These are phyloP conservation scores for Hartigia nigra DNA, from an alignment of 2,888 invertebrate species.

Conservation along the genomic window DNA sequence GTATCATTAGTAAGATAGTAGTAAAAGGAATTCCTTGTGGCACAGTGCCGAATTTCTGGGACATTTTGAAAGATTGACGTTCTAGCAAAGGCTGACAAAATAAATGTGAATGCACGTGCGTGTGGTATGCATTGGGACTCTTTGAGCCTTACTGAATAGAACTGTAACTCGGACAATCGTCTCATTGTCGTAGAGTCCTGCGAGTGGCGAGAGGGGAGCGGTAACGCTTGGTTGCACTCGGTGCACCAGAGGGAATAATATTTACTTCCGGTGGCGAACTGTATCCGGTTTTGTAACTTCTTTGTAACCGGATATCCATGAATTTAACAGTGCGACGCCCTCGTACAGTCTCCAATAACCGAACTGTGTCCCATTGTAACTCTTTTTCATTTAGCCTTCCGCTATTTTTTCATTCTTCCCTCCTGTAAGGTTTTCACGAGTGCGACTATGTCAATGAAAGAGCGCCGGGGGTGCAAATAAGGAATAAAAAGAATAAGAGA, in stretches of 20 bases:
- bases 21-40: not conserved
- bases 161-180: conserved; percentile 41
- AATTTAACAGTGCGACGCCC: conserved; percentile 1
- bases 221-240: not conserved
- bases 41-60: not conserved
- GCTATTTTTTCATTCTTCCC: conserved; percentile 3
- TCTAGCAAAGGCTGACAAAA: not conserved
- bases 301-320: conserved; percentile 37
- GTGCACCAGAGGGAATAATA: conserved; percentile 47
- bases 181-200: conserved; percentile 44
- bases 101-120: not conserved
- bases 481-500: conserved; percentile 25
- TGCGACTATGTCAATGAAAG: conserved; percentile 10
- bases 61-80: not conserved
- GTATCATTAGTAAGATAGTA: not conserved
- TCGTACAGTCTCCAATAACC: conserved; percentile 31
- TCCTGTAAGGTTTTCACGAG: not conserved
- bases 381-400: conserved; percentile 24
- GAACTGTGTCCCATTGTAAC: conserved; percentile 19
- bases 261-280: conserved; percentile 53
- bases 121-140: not conserved
- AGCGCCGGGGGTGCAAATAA: conserved; percentile 21
- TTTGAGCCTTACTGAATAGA: not conserved
- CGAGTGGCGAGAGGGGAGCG: not conserved
- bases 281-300: conserved; percentile 34